phyloP scores from a whole-genome alignment of 2,797 vertebrate genomes.

The Paguma larvata region DNA sequence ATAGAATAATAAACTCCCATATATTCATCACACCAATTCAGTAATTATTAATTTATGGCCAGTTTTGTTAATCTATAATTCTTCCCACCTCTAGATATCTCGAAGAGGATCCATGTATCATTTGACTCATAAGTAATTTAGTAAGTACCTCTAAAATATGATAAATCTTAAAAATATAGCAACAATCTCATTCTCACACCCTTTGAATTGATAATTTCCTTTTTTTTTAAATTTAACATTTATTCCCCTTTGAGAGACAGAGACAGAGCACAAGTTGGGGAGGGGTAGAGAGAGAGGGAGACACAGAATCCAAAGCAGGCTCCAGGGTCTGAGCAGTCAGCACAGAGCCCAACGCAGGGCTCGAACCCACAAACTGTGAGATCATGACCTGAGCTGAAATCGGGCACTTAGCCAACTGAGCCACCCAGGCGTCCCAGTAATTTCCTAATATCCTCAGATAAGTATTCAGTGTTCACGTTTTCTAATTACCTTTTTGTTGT shows the following conservation, averaged over 20 bases:
- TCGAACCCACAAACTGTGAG: too few species aligned
- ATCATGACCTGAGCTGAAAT: too few species aligned
- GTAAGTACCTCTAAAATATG: background rate
- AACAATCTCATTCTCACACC: background rate
- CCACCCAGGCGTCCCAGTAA: background rate
- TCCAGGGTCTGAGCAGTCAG: too few species aligned
- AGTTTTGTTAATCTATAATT: background rate
- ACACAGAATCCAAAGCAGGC: too few species aligned
- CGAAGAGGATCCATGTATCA: background rate
- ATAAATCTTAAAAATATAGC: background rate
- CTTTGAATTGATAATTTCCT: background rate
- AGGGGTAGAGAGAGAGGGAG: too few species aligned
- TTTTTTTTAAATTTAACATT: background rate
- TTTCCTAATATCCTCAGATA: constrained; percentile 27
- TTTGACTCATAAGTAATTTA: constrained; percentile 17
- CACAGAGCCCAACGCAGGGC: too few species aligned
- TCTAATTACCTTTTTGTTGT: background rate
- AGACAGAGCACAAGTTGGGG: too few species aligned
- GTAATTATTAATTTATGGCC: background rate
- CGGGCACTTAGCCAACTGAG: too few species aligned
- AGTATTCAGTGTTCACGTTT: constrained; percentile 20
- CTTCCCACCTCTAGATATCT: background rate
- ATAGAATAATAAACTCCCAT: background rate
- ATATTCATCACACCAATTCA: background rate
- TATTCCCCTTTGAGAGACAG: too few species aligned